These are phyloP conservation scores for Rhizoglyphus robini DNA, from an alignment of 1,140 invertebrate genomes.

Conservation along the genomic window DNA sequence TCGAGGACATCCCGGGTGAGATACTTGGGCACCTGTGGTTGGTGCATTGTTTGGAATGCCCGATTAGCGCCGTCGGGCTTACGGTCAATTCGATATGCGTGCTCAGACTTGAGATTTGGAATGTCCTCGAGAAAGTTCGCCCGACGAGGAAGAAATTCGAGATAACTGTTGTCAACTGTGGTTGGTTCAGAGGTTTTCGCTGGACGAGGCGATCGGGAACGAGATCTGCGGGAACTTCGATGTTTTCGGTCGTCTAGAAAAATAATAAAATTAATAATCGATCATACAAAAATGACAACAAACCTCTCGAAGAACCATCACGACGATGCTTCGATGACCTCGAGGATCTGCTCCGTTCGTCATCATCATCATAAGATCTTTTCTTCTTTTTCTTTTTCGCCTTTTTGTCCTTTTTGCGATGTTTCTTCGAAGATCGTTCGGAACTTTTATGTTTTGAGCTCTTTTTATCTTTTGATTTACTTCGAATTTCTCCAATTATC, in stretches of 20 bases:
- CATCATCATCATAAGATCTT: not conserved
- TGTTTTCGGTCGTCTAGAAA: not conserved
- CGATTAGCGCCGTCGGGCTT: not conserved
- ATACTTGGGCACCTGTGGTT: not conserved
- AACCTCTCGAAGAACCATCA: not conserved
- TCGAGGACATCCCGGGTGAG: not conserved
- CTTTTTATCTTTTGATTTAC: too few relatives aligned
- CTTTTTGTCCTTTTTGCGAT: not conserved
- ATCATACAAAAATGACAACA: too few relatives aligned
- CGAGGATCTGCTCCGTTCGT: not conserved
- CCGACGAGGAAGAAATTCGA: not conserved
- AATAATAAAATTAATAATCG: not conserved
- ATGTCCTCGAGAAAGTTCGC: conserved; percentile 11
- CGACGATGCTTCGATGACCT: not conserved
- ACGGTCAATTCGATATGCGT: conserved; percentile 3
- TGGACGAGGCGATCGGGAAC: too few relatives aligned
- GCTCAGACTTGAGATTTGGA: not conserved
- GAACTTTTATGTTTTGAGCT: too few relatives aligned
- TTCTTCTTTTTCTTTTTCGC: not conserved
- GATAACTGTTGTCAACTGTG: not conserved
- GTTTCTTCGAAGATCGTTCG: not conserved
- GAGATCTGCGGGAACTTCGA: not conserved
- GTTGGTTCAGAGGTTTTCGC: not conserved
- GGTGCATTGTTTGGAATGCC: not conserved
- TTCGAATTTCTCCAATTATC: too few relatives aligned